These are phyloP conservation scores for Poliocrania exsul DNA, from an alignment of 2,797 vertebrate genomes.

Conservation along the genomic window DNA sequence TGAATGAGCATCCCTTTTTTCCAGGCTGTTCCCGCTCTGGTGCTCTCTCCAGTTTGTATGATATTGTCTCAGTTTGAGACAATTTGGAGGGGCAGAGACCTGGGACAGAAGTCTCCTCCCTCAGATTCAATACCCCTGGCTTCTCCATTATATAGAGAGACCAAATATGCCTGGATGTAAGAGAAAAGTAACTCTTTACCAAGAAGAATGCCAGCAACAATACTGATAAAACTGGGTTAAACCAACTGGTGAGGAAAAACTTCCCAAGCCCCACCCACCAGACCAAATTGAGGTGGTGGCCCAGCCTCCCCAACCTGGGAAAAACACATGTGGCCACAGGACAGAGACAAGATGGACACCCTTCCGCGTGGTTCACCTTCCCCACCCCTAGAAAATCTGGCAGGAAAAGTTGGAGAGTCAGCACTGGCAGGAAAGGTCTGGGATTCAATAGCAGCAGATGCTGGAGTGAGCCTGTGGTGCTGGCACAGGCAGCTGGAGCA, in stretches of 20 bases:
- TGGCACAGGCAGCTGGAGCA: background rate
- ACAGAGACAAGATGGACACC: background rate
- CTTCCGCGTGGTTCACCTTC: background rate
- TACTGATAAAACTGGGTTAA: background rate
- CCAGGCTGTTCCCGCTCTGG: accelerated
- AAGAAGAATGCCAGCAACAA: background rate
- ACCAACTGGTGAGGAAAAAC: background rate
- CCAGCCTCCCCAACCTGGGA: background rate
- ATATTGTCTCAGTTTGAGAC: background rate
- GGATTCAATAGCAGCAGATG: background rate
- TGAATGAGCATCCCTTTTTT: background rate
- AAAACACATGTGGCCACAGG: background rate
- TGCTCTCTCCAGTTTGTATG: background rate
- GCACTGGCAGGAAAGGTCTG: background rate
- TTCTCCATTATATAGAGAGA: background rate
- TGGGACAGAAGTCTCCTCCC: background rate
- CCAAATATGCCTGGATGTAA: background rate
- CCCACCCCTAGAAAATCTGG: background rate
- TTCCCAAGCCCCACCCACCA: no score
- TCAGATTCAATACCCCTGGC: background rate
- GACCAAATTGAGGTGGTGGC: background rate
- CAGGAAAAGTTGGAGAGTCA: background rate
- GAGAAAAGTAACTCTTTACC: background rate
- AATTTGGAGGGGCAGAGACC: background rate
- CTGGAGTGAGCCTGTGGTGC: background rate